phyloP scores from a whole-genome alignment of 2,888 invertebrate species.

The Lithosia quadra region DNA sequence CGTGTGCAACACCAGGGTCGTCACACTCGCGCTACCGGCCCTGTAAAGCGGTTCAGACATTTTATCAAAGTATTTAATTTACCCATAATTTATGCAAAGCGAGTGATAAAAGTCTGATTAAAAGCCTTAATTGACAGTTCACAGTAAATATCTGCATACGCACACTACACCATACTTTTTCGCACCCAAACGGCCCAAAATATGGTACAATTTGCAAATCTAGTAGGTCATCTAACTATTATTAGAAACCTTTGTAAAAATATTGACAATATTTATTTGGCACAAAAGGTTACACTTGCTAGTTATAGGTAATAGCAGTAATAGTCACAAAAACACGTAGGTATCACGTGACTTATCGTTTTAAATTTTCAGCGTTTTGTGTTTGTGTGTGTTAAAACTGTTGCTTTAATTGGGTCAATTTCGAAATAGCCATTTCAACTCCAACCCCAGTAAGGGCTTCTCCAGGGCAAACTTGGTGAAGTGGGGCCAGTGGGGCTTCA shows the following conservation, averaged over 20 bases:
- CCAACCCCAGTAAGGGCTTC: neutral
- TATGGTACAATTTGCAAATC: neutral
- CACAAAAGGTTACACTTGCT: neutral
- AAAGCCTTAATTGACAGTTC: neutral
- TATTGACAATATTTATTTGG: neutral
- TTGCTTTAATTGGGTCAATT: neutral
- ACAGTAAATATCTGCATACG: neutral
- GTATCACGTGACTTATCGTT: no score
- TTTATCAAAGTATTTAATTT: no score
- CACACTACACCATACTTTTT: neutral
- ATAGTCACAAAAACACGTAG: no score
- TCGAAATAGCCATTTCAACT: neutral
- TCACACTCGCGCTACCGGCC: no score
- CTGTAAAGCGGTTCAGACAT: no score
- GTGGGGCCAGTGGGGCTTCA: no score
- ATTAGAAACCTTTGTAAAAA: conserved; percentile 1
- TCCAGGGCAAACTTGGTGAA: no score
- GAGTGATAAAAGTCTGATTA: neutral
- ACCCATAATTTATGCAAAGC: neutral
- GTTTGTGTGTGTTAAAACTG: neutral
- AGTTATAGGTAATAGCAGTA: neutral
- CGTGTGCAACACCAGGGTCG: no score
- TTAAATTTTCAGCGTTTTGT: neutral
- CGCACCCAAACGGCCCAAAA: neutral
- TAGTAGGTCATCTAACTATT: neutral